phyloP scores from a whole-genome alignment of 2,888 invertebrate species.

The Rhaphigaster nebulosa region DNA sequence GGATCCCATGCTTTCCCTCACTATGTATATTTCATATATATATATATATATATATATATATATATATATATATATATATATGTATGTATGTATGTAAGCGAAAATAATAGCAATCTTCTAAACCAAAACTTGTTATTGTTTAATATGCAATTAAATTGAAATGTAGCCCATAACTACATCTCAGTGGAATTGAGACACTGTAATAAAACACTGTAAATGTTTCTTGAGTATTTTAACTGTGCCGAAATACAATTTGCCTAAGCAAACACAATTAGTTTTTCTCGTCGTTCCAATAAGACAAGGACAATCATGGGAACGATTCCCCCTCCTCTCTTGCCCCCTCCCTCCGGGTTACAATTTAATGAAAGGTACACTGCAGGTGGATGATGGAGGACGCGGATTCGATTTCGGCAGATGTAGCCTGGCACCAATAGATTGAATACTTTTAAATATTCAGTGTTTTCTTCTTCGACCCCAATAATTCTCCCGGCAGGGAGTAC shows the following conservation, averaged over 20 bases:
- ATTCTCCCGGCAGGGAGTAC: background rate
- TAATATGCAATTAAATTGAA: no score
- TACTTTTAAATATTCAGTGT: conserved; percentile 34
- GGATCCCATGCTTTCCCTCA: no score
- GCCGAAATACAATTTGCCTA: background rate
- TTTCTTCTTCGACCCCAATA: conserved; percentile 26
- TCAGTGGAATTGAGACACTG: no score
- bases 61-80: no score
- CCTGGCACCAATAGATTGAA: background rate
- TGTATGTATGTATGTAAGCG: no score
- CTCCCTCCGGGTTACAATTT: background rate
- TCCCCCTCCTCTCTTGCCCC: no score
- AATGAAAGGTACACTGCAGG: background rate
- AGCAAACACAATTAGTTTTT: conserved; percentile 5
- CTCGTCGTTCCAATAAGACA: background rate
- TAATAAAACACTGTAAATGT: background rate
- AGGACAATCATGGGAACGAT: background rate
- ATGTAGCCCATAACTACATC: no score
- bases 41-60: no score
- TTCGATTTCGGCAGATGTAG: background rate
- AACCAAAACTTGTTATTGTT: no score
- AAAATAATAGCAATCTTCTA: no score
- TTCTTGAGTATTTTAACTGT: background rate
- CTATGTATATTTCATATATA: no score
- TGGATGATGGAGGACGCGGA: background rate